Percentiles rank a stretch among this genome's conserved stretches.
phyloP scores from a whole-genome alignment of 2,888 invertebrate genomes.

The Hyposoter dolosus region DNA sequence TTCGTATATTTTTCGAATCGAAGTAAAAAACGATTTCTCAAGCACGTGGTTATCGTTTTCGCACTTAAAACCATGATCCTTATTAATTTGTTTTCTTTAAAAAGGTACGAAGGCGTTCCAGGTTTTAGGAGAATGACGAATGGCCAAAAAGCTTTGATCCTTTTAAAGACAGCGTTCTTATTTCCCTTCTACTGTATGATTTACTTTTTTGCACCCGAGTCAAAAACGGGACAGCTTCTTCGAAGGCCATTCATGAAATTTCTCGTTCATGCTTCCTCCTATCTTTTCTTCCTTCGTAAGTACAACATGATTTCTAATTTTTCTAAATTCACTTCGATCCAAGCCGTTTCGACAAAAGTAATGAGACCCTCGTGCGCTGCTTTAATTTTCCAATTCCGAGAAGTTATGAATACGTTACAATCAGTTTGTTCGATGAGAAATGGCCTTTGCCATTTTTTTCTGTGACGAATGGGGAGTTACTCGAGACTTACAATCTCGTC shows the following conservation, averaged over 20 bases:
- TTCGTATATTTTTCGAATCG: neutral
- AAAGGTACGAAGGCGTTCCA: constrained; percentile 94
- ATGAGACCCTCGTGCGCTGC: neutral
- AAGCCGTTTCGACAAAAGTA: neutral
- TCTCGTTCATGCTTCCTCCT: constrained; percentile 96
- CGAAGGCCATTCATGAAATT: constrained; percentile 99
- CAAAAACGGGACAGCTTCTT: constrained; percentile 92
- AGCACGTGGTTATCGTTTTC: neutral
- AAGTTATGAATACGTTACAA: neutral
- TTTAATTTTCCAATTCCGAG: neutral
- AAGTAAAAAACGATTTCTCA: neutral
- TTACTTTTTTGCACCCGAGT: constrained; percentile 94
- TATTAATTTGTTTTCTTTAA: neutral
- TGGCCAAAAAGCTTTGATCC: constrained; percentile 90
- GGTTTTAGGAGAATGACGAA: constrained; percentile 95
- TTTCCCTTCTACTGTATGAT: constrained; percentile 95
- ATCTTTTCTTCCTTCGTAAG: constrained; percentile 96
- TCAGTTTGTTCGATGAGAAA: neutral
- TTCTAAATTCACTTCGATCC: neutral
- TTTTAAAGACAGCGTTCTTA: constrained; percentile 91
- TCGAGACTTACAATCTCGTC: neutral
- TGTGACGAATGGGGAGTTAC: neutral
- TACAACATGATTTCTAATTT: constrained; percentile 75
- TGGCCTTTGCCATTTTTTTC: neutral
- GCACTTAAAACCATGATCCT: neutral